Evolutionary conservation across 2,797 vertebrate species (phyloP).

Genomic region (Parauchenoglanis ngamensis): DNA sequence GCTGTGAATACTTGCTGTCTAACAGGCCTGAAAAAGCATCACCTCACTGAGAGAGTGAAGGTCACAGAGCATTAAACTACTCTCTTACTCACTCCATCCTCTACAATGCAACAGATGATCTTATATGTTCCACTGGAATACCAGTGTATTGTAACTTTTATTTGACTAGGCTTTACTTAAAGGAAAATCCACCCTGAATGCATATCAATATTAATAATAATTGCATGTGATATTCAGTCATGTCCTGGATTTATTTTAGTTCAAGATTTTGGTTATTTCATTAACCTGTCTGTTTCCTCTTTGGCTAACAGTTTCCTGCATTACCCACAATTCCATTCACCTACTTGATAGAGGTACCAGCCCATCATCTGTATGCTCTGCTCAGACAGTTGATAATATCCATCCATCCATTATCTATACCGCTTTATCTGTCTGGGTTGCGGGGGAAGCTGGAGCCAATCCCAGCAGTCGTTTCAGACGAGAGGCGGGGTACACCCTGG

Average conservation of each 20-base stretch:
- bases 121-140: not conserved
- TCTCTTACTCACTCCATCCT: constrained; percentile 2
- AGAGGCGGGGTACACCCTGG: too few relatives aligned
- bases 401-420: too few relatives aligned
- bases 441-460: too few relatives aligned
- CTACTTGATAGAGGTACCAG: not conserved
- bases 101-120: not conserved
- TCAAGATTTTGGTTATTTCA: not conserved
- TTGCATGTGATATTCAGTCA: not conserved
- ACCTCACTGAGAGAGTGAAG: constrained; percentile 60
- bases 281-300: not conserved
- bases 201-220: not conserved
- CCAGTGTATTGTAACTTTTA: constrained; percentile 41
- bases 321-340: not conserved
- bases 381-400: not conserved
- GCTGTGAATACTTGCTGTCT: constrained; percentile 49
- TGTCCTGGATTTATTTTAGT: not conserved
- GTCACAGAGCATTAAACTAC: constrained; percentile 53
- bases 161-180: not conserved
- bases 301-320: not conserved
- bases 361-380: not conserved
- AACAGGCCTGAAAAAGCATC: constrained; percentile 58
- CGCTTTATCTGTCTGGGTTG: too few relatives aligned
- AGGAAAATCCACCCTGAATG: not conserved
- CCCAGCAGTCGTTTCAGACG: too few relatives aligned